Evolutionary conservation across 2,113 vertebrate species (phyloP).

Genomic region (Donacobius atricapilla): DNA sequence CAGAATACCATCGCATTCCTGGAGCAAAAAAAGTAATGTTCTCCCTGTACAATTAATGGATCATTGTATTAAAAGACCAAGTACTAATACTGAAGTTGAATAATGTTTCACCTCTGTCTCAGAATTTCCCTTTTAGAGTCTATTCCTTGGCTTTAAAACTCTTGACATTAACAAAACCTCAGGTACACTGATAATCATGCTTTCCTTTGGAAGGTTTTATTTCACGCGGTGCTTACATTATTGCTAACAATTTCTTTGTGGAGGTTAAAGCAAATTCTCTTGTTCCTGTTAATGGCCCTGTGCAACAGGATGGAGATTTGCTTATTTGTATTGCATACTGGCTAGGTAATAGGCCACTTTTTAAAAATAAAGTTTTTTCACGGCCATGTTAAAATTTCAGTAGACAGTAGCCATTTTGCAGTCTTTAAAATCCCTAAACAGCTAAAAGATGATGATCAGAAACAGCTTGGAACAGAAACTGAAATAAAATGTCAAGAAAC

Average conservation of each 20-base stretch:
- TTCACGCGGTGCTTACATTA: not conserved
- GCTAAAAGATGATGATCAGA: not conserved
- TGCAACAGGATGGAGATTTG: not conserved
- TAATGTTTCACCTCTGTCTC: not conserved
- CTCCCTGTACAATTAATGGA: not conserved
- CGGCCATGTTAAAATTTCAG: not conserved
- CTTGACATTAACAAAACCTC: not conserved
- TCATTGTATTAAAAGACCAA: not conserved
- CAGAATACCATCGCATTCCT: not conserved
- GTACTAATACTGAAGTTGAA: not conserved
- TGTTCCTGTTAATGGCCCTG: not conserved
- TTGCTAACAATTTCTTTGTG: not conserved
- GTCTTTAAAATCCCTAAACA: not conserved
- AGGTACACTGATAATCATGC: not conserved
- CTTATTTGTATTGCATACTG: not conserved
- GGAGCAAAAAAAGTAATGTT: not conserved
- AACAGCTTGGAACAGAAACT: not conserved
- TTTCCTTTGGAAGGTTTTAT: not conserved
- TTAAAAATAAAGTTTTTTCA: not conserved
- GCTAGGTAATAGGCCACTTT: not conserved
- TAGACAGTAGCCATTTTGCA: not conserved
- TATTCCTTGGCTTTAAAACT: not conserved
- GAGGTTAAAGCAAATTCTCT: not conserved
- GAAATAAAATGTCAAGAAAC: slow-evolving; percentile 1
- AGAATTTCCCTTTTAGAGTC: not conserved